phyloP scores from a whole-genome alignment of 2,797 vertebrate genomes.

The Oophaga sylvatica region DNA sequence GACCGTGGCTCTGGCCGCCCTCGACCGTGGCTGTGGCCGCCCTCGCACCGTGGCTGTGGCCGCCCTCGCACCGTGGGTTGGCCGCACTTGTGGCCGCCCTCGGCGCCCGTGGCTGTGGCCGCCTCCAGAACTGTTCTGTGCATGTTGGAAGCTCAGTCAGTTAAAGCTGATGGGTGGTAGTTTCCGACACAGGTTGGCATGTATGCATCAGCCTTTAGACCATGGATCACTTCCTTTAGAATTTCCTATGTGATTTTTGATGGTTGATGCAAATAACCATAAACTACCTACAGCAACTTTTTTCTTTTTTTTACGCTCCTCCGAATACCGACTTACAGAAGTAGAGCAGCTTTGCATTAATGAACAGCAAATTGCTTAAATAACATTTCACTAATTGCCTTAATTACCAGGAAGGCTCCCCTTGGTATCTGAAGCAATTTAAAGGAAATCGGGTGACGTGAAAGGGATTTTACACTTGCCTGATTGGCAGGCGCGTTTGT shows the following conservation, averaged over 20 bases:
- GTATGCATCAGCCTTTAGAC: too few species aligned
- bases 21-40: too few species aligned
- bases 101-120: too few species aligned
- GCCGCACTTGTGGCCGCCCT: too few species aligned
- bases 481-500: background rate
- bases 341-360: background rate
- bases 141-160: too few species aligned
- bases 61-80: too few species aligned
- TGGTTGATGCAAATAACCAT: background rate
- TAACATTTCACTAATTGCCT: background rate
- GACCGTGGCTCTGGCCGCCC: too few species aligned
- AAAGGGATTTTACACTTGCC: background rate
- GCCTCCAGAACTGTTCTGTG: too few species aligned
- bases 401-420: background rate
- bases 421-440: background rate
- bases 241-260: background rate
- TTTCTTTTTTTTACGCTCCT: background rate
- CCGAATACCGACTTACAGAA: background rate
- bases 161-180: too few species aligned
- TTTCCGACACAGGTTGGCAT: too few species aligned
- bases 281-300: background rate
- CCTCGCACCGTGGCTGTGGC: too few species aligned
- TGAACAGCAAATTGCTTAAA: constrained; percentile 1
- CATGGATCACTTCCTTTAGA: too few species aligned
- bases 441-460: background rate